phyloP scores from a whole-genome alignment of 2,113 vertebrate genomes.

The Leucopternis melanops region DNA sequence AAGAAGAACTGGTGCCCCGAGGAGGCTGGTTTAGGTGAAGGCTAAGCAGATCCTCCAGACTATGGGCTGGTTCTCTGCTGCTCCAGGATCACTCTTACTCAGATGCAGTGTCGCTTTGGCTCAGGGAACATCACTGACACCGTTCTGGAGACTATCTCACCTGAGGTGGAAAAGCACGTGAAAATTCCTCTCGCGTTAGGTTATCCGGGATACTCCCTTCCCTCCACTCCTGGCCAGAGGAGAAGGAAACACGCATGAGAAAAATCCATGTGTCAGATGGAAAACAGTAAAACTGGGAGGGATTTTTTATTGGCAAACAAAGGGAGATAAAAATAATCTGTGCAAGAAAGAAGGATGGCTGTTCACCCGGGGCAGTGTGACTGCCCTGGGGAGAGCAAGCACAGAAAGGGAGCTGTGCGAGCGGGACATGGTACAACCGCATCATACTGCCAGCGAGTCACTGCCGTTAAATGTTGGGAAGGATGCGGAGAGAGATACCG shows the following conservation, averaged over 20 bases:
- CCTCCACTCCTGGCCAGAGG: background rate
- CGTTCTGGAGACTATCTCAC: background rate
- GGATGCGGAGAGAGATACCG: background rate
- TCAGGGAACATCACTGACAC: background rate
- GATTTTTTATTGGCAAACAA: constrained; percentile 6
- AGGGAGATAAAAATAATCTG: constrained; percentile 42
- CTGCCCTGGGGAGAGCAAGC: constrained; percentile 18
- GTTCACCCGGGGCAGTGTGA: background rate
- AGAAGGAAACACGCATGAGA: background rate
- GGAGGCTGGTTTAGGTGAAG: accelerated
- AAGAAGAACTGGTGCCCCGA: accelerated
- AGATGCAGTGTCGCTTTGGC: accelerated
- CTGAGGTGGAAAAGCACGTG: background rate
- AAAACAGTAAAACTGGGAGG: background rate
- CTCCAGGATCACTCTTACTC: accelerated
- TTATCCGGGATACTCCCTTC: background rate
- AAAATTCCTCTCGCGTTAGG: background rate
- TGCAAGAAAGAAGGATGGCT: constrained; percentile 7
- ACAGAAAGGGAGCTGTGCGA: background rate
- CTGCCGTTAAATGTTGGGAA: background rate
- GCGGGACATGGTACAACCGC: constrained; percentile 12
- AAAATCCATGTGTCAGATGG: background rate
- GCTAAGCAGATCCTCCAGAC: no score
- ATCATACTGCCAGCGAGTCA: constrained; percentile 24
- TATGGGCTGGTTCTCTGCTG: accelerated